Evolutionary conservation across 1,140 invertebrate species (phyloP), one percentile per base, ranked within the genome.

Genomic region (Bombyx mori): DNA sequence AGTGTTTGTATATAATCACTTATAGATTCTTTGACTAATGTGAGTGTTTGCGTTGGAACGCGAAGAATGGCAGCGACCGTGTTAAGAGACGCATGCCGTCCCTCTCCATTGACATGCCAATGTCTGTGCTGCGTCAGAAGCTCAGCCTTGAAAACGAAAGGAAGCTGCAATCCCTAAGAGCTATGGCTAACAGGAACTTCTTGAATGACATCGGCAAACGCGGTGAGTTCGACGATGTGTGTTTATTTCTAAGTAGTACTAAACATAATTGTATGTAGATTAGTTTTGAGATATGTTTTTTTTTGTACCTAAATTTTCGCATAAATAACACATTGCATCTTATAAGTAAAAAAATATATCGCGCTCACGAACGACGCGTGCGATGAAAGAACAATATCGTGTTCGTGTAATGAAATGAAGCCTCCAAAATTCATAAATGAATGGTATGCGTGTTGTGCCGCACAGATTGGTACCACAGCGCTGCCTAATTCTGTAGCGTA

Each of bases 81-180:
- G 65, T 70, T 61, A 90, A 90, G 76, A 79, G 89, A 18, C 87
- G 88, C 65, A 89, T 89, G 74, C 91, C 91, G 26, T 92, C 92
- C 48, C 87, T 94, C 56, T 94, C 93, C 66, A 93, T 94, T 73
- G 92, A 93, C 65, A 91, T 93, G 85, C 92, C 93, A 10, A 88
- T 94, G 88, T 92, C 93, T 66, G 92, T 94, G 59, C 88, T 94
- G 46, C 90, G 93, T 26, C 90, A 93, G 77, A 89, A 93, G 65
- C 86, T 94, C 54, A 79, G 66, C 61, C 70, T 74, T 35, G 83
- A 82, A 60, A 81, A 83, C 59, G 77, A 79, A 54, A 65, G 83
- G 49, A 78, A 82, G 61, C 60, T 66, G 4, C 76, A 82, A 4
- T 76, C 76, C 2, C 71, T 82, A 7, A 69, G 75, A 7, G 81